Percentiles rank a stretch among this genome's conserved stretches.
These are phyloP conservation scores for Himalopsyche japonica DNA, from an alignment of 2,888 invertebrate species.

Conservation along the genomic window DNA sequence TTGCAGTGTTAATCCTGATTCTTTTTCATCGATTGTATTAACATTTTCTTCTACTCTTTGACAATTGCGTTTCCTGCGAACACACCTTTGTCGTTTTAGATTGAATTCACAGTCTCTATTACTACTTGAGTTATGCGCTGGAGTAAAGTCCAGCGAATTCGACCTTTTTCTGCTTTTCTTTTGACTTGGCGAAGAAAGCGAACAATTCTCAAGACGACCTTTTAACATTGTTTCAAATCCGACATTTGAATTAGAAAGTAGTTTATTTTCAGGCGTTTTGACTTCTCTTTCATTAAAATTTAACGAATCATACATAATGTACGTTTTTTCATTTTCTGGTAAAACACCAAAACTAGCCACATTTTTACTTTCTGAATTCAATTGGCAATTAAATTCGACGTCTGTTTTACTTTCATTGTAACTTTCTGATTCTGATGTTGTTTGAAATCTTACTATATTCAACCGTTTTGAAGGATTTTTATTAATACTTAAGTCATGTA, in stretches of 20 bases:
- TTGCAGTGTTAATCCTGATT: slow-evolving; percentile 52
- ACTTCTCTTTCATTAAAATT: slow-evolving; percentile 60
- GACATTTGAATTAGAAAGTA: slow-evolving; percentile 34
- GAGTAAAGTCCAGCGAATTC: slow-evolving; percentile 51
- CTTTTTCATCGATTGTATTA: slow-evolving; percentile 44
- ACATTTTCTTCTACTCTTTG: slow-evolving; percentile 21
- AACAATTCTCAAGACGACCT: slow-evolving; percentile 19
- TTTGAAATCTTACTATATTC: slow-evolving; percentile 36
- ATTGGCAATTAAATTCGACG: slow-evolving; percentile 44
- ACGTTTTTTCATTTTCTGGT: slow-evolving; percentile 44
- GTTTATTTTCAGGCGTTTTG: slow-evolving; percentile 51
- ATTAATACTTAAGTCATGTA: not conserved
- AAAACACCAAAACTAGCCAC: not conserved
- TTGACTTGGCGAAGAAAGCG: slow-evolving; percentile 4
- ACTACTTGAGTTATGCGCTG: slow-evolving; percentile 50
- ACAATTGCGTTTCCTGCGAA: slow-evolving; percentile 55
- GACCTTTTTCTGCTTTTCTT: slow-evolving; percentile 24
- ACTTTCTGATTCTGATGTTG: not conserved
- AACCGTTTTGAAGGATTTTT: slow-evolving; percentile 40
- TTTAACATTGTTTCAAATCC: slow-evolving; percentile 32
- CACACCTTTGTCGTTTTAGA: slow-evolving; percentile 62
- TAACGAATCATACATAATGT: slow-evolving; percentile 55
- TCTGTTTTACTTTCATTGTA: slow-evolving; percentile 48
- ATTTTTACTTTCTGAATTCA: not conserved
- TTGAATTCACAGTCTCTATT: slow-evolving; percentile 48